Evolutionary conservation across 2,888 invertebrate species (phyloP).

Genomic region (Aquatica leii): DNA sequence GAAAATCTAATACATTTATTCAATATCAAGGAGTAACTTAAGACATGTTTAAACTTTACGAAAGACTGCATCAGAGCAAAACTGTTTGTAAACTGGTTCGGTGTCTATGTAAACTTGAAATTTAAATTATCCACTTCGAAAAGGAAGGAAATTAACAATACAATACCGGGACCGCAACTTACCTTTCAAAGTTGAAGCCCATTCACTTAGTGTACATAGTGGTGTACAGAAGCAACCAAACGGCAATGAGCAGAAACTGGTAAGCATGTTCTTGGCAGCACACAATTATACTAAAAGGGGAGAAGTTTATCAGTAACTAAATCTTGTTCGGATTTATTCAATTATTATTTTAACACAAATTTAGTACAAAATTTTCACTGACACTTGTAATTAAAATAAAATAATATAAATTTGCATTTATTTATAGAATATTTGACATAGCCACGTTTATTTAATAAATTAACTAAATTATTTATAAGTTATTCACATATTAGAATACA

Average conservation of each 20-base stretch:
- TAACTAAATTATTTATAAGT: no score
- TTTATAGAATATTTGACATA: no score
- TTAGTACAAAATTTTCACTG: no score
- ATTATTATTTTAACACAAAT: no score
- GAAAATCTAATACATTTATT: no score
- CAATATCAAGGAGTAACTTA: no score
- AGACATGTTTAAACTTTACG: constrained; percentile 27
- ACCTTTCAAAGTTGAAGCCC: constrained; percentile 43
- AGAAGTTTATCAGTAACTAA: constrained; percentile 37
- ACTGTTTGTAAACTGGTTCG: constrained; percentile 26
- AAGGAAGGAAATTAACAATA: constrained; percentile 42
- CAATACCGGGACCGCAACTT: constrained; percentile 46
- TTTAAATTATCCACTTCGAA: constrained; percentile 40
- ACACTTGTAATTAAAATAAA: no score
- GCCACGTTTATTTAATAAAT: no score
- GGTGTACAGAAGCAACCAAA: constrained; percentile 47
- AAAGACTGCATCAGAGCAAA: constrained; percentile 25
- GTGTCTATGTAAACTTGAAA: constrained; percentile 33
- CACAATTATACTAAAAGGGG: constrained; percentile 42
- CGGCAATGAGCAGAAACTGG: constrained; percentile 39
- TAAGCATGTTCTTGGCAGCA: constrained; percentile 40
- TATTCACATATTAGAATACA: no score
- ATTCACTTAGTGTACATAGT: constrained; percentile 39
- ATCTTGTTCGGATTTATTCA: no score
- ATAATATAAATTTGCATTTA: no score